Evolutionary conservation across 2,113 vertebrate species (phyloP).

Genomic region (Hylia prasina): DNA sequence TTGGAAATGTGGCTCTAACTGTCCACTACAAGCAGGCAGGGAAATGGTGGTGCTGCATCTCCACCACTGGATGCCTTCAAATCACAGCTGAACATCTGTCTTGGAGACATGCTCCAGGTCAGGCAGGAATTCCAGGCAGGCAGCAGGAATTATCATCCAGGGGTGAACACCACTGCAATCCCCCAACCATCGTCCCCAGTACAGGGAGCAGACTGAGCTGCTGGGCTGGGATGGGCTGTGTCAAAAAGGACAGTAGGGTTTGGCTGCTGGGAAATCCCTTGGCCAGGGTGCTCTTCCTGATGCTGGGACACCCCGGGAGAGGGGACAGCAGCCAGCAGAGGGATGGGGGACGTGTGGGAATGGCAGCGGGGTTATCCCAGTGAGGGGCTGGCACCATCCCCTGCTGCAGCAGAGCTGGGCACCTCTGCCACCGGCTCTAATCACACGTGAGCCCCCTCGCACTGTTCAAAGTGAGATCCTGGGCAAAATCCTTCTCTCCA

Average conservation of each 20-base stretch:
- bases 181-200: accelerated
- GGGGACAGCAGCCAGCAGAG: background rate
- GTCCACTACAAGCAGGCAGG: background rate
- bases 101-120: accelerated
- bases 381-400: accelerated
- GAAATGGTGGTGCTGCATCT: background rate
- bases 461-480: background rate
- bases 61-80: background rate
- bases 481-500: background rate
- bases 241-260: background rate
- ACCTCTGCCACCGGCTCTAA: background rate
- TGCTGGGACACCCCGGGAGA: background rate
- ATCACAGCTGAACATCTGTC: background rate
- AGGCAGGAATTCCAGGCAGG: background rate
- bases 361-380: accelerated
- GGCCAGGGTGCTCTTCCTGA: background rate
- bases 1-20: background rate
- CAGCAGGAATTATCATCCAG: background rate
- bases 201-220: background rate
- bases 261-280: background rate
- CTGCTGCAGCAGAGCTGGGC: background rate
- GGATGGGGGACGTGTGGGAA: background rate
- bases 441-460: accelerated
- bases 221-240: background rate
- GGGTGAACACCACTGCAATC: accelerated